phyloP scores from a whole-genome alignment of 2,797 vertebrate genomes.

The Poeciliopsis gracilis region DNA sequence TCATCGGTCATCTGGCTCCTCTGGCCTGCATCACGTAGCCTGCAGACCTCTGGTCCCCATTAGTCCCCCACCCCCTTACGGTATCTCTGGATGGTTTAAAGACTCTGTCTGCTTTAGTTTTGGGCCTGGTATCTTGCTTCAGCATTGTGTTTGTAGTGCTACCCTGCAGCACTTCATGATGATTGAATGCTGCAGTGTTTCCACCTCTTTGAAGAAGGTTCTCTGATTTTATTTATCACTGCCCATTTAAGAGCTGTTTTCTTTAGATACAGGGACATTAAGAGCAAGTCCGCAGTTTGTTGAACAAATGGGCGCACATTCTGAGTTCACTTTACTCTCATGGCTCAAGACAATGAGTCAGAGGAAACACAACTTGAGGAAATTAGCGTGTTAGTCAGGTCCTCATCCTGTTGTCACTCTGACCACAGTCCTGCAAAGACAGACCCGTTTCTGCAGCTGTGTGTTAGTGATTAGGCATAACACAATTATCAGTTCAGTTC shows the following conservation, averaged over 20 bases:
- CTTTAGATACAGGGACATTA: slow-evolving; percentile 7
- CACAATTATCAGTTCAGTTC: background rate
- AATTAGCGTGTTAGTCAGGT: slow-evolving; percentile 71
- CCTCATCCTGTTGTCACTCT: slow-evolving; percentile 73
- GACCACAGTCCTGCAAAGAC: slow-evolving; percentile 19
- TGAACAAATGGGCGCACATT: slow-evolving; percentile 2
- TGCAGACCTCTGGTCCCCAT: slow-evolving; percentile 77
- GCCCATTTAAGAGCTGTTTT: slow-evolving; percentile 18
- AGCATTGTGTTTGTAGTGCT: slow-evolving; percentile 59
- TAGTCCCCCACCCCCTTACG: slow-evolving; percentile 56
- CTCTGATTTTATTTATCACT: slow-evolving; percentile 36
- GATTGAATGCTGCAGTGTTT: slow-evolving; percentile 63
- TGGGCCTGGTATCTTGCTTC: slow-evolving; percentile 60
- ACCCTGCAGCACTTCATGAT: slow-evolving; percentile 59
- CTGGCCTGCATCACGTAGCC: slow-evolving; percentile 76
- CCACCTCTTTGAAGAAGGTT: slow-evolving; percentile 66
- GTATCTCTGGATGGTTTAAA: slow-evolving; percentile 65
- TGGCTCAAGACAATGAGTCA: slow-evolving; percentile 61
- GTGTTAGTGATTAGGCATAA: background rate
- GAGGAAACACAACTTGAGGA: slow-evolving; percentile 75
- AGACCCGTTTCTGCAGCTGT: background rate
- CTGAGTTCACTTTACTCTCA: slow-evolving; percentile 29
- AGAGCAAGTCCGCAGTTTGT: background rate
- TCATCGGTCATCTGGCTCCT: slow-evolving; percentile 73
- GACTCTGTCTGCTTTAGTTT: slow-evolving; percentile 66